These are phyloP conservation scores for Caretta caretta DNA, from an alignment of 2,113 vertebrate species.

Conservation along the genomic window DNA sequence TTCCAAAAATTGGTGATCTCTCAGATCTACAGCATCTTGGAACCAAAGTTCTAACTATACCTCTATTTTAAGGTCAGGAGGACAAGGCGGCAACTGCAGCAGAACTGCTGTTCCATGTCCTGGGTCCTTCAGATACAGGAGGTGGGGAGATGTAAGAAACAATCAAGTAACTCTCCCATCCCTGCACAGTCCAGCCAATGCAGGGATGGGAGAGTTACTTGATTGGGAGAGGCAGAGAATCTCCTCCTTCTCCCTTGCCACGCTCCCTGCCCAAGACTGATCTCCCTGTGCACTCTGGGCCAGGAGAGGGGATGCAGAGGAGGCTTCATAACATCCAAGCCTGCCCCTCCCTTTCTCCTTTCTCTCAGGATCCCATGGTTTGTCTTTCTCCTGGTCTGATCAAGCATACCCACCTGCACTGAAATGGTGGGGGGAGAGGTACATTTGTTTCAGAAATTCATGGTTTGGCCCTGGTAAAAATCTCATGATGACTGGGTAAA, in stretches of 20 bases:
- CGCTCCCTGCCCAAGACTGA: not conserved
- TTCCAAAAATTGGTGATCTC: not conserved
- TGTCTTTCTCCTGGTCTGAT: not conserved
- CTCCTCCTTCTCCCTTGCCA: not conserved
- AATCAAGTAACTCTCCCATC: not conserved
- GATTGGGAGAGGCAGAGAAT: not conserved
- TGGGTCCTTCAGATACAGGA: not conserved
- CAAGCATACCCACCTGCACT: not conserved
- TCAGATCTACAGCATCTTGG: not conserved
- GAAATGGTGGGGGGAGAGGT: not conserved
- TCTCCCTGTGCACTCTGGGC: not conserved
- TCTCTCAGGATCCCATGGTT: not conserved
- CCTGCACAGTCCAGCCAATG: not conserved
- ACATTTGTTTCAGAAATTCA: not conserved
- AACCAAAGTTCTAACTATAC: not conserved
- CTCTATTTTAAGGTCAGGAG: not conserved
- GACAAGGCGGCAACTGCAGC: not conserved
- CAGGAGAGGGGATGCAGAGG: not conserved
- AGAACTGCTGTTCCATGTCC: not conserved
- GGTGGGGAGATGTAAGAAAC: not conserved
- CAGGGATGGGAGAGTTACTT: too few relatives aligned
- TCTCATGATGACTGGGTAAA: not conserved
- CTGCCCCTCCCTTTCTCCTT: not conserved
- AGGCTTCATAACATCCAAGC: not conserved
- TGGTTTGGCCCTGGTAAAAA: not conserved